phyloP scores from a whole-genome alignment of 2,888 invertebrate species.

The Lasioglossum villosulum region DNA sequence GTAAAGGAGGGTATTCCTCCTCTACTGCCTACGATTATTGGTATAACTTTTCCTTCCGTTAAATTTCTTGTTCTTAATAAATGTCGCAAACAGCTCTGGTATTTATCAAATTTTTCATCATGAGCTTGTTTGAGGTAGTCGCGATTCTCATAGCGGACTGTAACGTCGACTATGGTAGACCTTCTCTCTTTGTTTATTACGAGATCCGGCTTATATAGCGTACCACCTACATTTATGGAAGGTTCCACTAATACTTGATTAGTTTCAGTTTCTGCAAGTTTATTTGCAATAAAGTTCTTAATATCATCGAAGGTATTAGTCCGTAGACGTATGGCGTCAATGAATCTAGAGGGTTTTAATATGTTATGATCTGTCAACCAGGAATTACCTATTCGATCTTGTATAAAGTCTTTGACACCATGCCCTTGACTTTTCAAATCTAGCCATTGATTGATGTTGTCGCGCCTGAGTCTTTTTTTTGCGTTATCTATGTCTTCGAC shows the following conservation, averaged over 20 bases:
- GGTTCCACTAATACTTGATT: too few species aligned
- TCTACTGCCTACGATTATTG: background rate
- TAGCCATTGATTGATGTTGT: slow-evolving; percentile 2
- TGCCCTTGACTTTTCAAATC: slow-evolving; percentile 36
- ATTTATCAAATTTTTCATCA: too few species aligned
- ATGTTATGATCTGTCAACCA: slow-evolving; percentile 32
- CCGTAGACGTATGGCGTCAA: slow-evolving; percentile 32
- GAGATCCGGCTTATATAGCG: too few species aligned
- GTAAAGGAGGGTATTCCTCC: background rate
- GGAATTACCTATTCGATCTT: slow-evolving; percentile 3
- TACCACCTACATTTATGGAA: too few species aligned
- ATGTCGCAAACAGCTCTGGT: background rate
- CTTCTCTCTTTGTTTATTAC: too few species aligned
- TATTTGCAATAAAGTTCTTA: background rate
- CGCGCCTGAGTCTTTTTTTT: background rate
- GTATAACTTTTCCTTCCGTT: background rate
- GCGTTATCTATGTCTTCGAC: background rate
- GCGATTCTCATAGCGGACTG: too few species aligned
- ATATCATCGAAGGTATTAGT: slow-evolving; percentile 33
- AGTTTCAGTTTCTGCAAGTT: background rate
- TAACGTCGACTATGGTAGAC: too few species aligned
- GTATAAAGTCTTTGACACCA: slow-evolving; percentile 26
- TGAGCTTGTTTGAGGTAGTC: too few species aligned
- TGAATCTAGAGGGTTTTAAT: slow-evolving; percentile 20
- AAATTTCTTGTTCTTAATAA: background rate